Evolutionary conservation across 2,888 invertebrate genomes (phyloP).

Genomic region (Cerastis leucographa): DNA sequence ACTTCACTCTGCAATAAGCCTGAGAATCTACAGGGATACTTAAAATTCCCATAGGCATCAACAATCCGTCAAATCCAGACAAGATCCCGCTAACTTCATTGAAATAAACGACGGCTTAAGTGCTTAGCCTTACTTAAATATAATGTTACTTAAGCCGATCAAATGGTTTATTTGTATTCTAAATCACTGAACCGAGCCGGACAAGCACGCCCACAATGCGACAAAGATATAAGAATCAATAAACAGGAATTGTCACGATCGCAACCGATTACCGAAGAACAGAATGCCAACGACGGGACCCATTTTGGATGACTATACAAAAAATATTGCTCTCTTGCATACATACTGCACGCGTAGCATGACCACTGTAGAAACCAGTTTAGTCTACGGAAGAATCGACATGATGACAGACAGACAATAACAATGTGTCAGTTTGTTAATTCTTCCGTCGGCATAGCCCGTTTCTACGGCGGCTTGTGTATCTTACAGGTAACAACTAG

Average conservation of each 20-base stretch:
- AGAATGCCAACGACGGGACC: background rate
- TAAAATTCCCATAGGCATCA: slow-evolving; percentile 2
- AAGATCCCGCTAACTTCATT: slow-evolving; percentile 22
- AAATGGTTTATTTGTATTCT: slow-evolving; percentile 26
- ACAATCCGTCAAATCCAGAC: slow-evolving; percentile 1
- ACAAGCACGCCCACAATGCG: slow-evolving; percentile 28
- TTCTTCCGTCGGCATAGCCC: too few species aligned
- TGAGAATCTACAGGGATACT: background rate
- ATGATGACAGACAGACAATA: too few species aligned
- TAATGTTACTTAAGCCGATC: slow-evolving; percentile 25
- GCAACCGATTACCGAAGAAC: background rate
- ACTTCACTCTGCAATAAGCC: background rate
- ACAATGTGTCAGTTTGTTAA: too few species aligned
- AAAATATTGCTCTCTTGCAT: background rate
- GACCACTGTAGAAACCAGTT: too few species aligned
- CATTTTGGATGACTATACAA: background rate
- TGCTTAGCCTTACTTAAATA: slow-evolving; percentile 37
- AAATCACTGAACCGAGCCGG: slow-evolving; percentile 9
- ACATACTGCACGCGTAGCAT: too few species aligned
- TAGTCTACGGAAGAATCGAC: too few species aligned
- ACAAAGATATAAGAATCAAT: slow-evolving; percentile 37
- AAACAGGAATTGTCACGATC: slow-evolving; percentile 54
- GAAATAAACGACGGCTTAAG: slow-evolving; percentile 23
- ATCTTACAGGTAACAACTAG: background rate
- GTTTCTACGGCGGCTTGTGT: too few species aligned